Base-by-base conservation (phyloP, 2,888 invertebrate genomes). In the Periphyllus acericola region DNA sequence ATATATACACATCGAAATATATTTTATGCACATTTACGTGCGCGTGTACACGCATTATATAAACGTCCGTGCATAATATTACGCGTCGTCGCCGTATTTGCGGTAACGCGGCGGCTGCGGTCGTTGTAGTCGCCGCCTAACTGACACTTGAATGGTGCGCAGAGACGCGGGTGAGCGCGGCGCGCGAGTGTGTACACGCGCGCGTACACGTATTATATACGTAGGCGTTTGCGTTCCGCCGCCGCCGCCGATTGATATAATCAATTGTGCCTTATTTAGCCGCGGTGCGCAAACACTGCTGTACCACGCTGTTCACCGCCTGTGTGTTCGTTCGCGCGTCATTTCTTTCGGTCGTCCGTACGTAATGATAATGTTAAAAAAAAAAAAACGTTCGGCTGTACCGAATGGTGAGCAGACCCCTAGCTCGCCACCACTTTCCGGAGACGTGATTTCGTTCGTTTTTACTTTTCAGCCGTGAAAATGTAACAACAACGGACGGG, bases 191-290 rank as follows among this genome's bases (percentile, higher is more conserved):
- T 34, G 72, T 68, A 36, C 19, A 14, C 29, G 40, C n/a, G 17
- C 17, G 52, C 52, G 17, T n/a, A n/a, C n/a, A n/a, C 40, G 83
- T 17, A 17, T 34, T n/a, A 6, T 36, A 55, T 66, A 55, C 36
- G 86, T 74, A 87, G 80, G 80, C 80, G 86, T 87, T 76, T 76
- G 86, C 80, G 72, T 80, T 87, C 40, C 80, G 36, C 71, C 85
- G 72, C 71, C 85, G 72, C 80, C 79, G 80, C 55, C 71, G 60
- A 60, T 66, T 25, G 80, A 87, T 87, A 80, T 80, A 32, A 87
- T 87, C 86, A 25, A 74, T 87, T 80, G 86, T 60, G 72, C 80
- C 86, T 80, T 87, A 60, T 87, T 87, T 81, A 80, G 80, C 79
- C 71, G 78, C 78, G 78, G n/a, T 8, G 55, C 83, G n/a, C 55